These are phyloP conservation scores for Chlorodrepanis virens DNA, from an alignment of 2,113 vertebrate genomes.

Conservation along the genomic window DNA sequence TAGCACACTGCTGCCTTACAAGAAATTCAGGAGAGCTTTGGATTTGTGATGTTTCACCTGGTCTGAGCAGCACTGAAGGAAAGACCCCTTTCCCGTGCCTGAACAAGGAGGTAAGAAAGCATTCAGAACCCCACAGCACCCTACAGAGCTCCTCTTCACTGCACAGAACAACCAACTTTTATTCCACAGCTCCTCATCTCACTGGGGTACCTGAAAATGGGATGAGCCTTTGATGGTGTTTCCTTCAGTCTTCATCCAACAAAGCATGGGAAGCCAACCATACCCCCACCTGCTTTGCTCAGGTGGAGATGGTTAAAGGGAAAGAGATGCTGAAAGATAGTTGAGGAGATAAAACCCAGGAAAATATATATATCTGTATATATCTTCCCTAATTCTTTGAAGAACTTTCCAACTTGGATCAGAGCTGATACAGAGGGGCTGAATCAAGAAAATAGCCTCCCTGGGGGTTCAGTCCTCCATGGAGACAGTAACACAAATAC, in stretches of 20 bases:
- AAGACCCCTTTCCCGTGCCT: neutral
- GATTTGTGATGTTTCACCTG: neutral
- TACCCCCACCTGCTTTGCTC: neutral
- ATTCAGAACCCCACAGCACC: neutral
- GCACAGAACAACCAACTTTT: neutral
- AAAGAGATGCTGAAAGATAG: neutral
- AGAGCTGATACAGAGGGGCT: neutral
- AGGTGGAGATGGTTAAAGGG: neutral
- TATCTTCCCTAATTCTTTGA: neutral
- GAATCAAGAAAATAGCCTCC: neutral
- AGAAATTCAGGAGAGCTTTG: neutral
- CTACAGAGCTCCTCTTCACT: neutral
- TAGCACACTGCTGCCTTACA: neutral
- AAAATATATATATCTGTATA: neutral
- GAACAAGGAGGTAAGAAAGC: neutral
- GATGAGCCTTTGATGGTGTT: neutral
- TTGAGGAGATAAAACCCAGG: neutral
- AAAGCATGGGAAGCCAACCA: neutral
- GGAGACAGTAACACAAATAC: rapidly evolving
- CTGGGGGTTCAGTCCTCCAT: neutral
- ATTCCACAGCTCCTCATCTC: neutral
- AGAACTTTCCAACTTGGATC: neutral
- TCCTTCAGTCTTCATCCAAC: neutral
- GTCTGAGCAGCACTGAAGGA: neutral
- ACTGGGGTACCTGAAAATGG: neutral